Percentiles rank a stretch among this genome's conserved stretches.
Conservation (phyloP, 1,140 invertebrate species). For the Bradysia coprophila region DNA sequence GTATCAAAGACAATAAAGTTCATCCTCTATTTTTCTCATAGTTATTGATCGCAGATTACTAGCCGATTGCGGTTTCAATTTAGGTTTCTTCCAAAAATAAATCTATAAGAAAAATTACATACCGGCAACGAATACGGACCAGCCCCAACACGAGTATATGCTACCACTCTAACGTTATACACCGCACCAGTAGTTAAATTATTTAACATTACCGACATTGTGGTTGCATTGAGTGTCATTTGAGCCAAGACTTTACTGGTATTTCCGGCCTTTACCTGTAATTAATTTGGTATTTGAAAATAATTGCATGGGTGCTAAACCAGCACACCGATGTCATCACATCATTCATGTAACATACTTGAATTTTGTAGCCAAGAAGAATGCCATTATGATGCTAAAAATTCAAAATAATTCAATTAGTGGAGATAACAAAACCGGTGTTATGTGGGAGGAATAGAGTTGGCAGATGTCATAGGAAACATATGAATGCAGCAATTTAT, state of each 20-base stretch:
- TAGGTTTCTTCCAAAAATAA: too few species aligned
- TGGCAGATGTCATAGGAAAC: too few species aligned
- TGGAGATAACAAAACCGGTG: too few species aligned
- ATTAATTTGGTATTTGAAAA: background rate
- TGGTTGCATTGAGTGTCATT: slow-evolving; percentile 50
- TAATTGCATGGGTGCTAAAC: background rate
- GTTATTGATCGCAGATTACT: too few species aligned
- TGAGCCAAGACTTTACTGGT: slow-evolving; percentile 39
- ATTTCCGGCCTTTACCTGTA: slow-evolving; percentile 18
- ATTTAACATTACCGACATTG: slow-evolving; percentile 46
- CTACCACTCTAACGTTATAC: slow-evolving; percentile 56
- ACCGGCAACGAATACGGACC: slow-evolving; percentile 47
- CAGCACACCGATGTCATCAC: too few species aligned
- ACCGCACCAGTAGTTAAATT: slow-evolving; percentile 48
- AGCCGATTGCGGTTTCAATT: too few species aligned
- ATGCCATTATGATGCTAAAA: slow-evolving; percentile 68
- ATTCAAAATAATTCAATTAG: too few species aligned
- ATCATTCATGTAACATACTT: too few species aligned
- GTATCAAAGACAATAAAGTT: too few species aligned
- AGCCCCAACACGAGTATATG: slow-evolving; percentile 44
- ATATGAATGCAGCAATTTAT: too few species aligned
- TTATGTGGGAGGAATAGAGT: too few species aligned
- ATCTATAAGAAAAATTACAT: slow-evolving; percentile 7
- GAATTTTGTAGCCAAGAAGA: slow-evolving; percentile 63
- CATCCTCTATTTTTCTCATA: too few species aligned